These are phyloP conservation scores for Orius insidiosus DNA, from an alignment of 1,140 invertebrate genomes.

Conservation along the genomic window DNA sequence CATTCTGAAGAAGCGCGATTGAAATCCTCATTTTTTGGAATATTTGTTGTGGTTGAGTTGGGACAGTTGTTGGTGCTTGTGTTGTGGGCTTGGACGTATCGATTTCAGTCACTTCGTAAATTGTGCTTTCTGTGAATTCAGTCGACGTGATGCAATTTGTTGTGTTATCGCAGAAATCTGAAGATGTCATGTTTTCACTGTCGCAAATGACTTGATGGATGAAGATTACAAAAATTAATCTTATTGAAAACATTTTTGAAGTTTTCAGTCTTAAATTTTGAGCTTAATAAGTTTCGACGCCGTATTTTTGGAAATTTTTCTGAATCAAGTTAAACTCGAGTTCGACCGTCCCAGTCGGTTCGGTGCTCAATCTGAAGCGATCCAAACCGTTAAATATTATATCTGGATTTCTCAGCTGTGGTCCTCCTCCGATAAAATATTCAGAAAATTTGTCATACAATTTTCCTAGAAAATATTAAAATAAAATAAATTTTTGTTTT, in stretches of 20 bases:
- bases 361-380: conserved; percentile 55
- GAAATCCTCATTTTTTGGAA: too few species aligned
- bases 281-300: conserved; percentile 43
- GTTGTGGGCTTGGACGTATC: too few species aligned
- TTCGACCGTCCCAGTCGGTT: conserved; percentile 54
- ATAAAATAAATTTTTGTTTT: conserved; percentile 23
- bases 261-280: neutral
- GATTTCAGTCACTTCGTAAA: too few species aligned
- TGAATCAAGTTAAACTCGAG: conserved; percentile 51
- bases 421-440: conserved; percentile 52
- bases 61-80: too few species aligned
- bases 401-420: conserved; percentile 50
- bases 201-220: too few species aligned
- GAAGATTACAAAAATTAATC: too few species aligned
- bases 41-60: too few species aligned
- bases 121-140: too few species aligned
- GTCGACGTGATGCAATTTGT: too few species aligned
- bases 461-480: conserved; percentile 20
- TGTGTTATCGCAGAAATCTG: too few species aligned
- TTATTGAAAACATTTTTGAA: neutral
- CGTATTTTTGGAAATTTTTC: conserved; percentile 67
- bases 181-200: too few species aligned
- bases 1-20: neutral
- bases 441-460: conserved; percentile 43
- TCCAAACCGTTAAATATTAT: conserved; percentile 51